Evolutionary conservation across 2,797 vertebrate genomes (phyloP).

Genomic region (Sylvia borin): DNA sequence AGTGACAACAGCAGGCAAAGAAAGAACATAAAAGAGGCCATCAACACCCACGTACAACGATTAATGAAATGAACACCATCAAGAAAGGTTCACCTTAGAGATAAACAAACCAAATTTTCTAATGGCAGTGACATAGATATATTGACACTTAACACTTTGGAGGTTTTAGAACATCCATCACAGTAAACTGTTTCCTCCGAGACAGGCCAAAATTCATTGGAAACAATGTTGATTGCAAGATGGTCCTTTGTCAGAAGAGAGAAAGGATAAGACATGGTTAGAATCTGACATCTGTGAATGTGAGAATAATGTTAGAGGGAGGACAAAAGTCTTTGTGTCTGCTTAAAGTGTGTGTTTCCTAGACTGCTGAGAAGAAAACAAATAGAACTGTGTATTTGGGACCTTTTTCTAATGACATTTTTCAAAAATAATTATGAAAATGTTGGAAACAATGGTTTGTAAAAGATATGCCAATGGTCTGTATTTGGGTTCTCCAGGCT

Average conservation of each 20-base stretch:
- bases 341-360: not conserved
- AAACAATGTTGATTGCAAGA: not conserved
- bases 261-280: not conserved
- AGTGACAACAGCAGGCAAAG: not conserved
- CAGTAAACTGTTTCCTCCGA: not conserved
- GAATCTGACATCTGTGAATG: not conserved
- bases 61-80: not conserved
- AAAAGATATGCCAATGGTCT: not conserved
- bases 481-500: not conserved
- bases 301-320: not conserved
- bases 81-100: not conserved
- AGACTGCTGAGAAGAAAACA: not conserved
- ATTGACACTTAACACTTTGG: not conserved
- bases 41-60: not conserved
- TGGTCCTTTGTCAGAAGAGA: not conserved
- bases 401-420: not conserved
- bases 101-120: not conserved
- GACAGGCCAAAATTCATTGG: not conserved
- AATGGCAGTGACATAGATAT: not conserved
- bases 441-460: not conserved
- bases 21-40: not conserved
- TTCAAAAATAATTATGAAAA: not conserved
- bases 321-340: not conserved
- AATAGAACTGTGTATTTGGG: not conserved
- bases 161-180: not conserved